These are phyloP conservation scores for Sitta europaea DNA, from an alignment of 2,113 vertebrate species.

Conservation along the genomic window DNA sequence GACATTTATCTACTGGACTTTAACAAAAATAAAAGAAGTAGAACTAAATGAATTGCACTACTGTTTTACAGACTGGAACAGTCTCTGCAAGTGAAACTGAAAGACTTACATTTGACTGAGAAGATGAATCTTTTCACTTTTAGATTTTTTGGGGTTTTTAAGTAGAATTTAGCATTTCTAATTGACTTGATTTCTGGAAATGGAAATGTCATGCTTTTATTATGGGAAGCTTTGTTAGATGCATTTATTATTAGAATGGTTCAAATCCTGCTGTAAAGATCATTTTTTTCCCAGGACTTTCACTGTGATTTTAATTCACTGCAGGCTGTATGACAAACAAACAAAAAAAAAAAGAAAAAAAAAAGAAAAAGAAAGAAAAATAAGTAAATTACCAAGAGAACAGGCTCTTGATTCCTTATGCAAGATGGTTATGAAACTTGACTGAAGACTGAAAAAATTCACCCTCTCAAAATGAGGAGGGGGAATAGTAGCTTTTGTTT, in stretches of 20 bases:
- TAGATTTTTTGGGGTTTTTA: constrained; percentile 85
- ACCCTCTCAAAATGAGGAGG: constrained; percentile 44
- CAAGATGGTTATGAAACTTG: constrained; percentile 69
- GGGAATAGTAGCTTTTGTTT: constrained; percentile 70
- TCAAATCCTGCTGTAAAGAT: constrained; percentile 79
- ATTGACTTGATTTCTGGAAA: constrained; percentile 76
- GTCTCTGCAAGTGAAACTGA: constrained; percentile 78
- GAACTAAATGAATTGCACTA: constrained; percentile 92
- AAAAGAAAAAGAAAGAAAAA: too few relatives aligned
- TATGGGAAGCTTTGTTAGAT: constrained; percentile 77
- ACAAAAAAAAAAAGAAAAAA: background rate
- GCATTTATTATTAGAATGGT: constrained; percentile 75
- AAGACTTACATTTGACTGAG: constrained; percentile 72
- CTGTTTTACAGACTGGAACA: constrained; percentile 86
- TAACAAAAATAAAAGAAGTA: constrained; percentile 72
- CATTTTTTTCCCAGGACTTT: constrained; percentile 85
- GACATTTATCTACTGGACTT: constrained; percentile 78
- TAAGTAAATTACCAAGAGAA: constrained; percentile 53
- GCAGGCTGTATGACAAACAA: constrained; percentile 63
- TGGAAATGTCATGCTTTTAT: constrained; percentile 75
- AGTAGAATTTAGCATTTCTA: constrained; percentile 83
- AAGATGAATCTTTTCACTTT: constrained; percentile 78
- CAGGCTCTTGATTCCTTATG: constrained; percentile 71
- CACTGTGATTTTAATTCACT: constrained; percentile 90
- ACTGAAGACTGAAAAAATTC: constrained; percentile 70